phyloP scores from a whole-genome alignment of 2,888 invertebrate genomes.

The Priocnemis perturbator region DNA sequence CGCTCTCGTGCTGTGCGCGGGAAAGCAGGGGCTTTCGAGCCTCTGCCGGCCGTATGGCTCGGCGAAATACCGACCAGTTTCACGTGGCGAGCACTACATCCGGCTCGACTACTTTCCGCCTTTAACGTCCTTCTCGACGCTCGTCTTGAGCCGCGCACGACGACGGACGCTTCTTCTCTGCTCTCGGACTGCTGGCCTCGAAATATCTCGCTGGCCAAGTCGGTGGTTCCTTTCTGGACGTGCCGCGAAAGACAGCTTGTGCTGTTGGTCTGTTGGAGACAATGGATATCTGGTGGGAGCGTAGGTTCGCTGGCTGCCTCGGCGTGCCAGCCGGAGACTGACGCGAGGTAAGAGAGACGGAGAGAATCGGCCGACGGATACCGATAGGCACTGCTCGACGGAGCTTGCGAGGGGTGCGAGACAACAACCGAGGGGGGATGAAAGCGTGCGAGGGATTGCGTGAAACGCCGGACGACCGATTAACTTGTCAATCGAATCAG shows the following conservation, averaged over 20 bases:
- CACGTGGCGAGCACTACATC: conserved; percentile 58
- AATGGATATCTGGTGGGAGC: no score
- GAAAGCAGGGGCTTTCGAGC: conserved; percentile 58
- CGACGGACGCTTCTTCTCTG: neutral
- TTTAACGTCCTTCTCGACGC: conserved; percentile 1
- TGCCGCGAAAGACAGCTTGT: no score
- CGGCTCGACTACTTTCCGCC: conserved; percentile 44
- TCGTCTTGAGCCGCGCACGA: neutral
- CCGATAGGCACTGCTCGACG: neutral
- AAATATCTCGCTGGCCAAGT: no score
- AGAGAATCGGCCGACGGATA: no score
- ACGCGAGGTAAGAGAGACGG: no score
- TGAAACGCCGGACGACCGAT: conserved; percentile 29
- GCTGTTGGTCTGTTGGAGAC: no score
- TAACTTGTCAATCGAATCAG: conserved; percentile 49
- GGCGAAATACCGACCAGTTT: conserved; percentile 59
- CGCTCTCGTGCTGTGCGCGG: conserved; percentile 60
- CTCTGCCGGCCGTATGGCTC: conserved; percentile 50
- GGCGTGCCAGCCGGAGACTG: no score
- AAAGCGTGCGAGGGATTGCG: conserved; percentile 24
- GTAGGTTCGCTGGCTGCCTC: no score
- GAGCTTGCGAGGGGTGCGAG: neutral
- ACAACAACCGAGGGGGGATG: neutral
- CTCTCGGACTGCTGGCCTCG: neutral
- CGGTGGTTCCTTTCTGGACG: no score